Conservation (phyloP, 2,797 vertebrate genomes). For the Muscicapa striata region DNA sequence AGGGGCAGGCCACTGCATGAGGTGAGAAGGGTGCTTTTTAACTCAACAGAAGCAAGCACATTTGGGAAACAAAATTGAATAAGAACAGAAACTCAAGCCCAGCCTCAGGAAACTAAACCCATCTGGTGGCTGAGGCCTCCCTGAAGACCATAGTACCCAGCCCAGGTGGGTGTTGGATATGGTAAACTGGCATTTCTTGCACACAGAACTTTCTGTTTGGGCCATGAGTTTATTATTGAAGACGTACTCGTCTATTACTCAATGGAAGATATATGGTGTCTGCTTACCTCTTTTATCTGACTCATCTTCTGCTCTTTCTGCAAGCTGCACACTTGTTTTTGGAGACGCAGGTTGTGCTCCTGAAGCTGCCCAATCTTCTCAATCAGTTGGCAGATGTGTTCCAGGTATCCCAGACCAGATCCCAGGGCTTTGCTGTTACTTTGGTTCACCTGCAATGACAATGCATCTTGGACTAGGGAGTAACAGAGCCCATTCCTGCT, state of each 20-base stretch:
- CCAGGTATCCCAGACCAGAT: conserved; percentile 86
- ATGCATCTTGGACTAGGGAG: not conserved
- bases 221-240: not conserved
- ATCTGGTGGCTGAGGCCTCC: not conserved
- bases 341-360: conserved; percentile 84
- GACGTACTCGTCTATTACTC: not conserved
- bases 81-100: not conserved
- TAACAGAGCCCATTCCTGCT: not conserved
- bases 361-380: conserved; percentile 90
- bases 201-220: not conserved
- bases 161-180: not conserved
- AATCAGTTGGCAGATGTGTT: conserved; percentile 89
- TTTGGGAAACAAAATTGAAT: not conserved
- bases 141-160: not conserved
- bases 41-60: not conserved
- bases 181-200: not conserved
- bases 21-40: not conserved
- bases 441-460: conserved; percentile 77
- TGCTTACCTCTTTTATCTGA: conserved; percentile 83
- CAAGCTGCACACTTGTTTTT: conserved; percentile 82
- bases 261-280: not conserved
- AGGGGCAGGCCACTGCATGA: not conserved
- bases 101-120: not conserved
- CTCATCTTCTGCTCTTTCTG: conserved; percentile 79
- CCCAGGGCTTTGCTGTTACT: conserved; percentile 73